Conservation (phyloP, 2,888 invertebrate species). For the Mellilla xanthometata region DNA sequence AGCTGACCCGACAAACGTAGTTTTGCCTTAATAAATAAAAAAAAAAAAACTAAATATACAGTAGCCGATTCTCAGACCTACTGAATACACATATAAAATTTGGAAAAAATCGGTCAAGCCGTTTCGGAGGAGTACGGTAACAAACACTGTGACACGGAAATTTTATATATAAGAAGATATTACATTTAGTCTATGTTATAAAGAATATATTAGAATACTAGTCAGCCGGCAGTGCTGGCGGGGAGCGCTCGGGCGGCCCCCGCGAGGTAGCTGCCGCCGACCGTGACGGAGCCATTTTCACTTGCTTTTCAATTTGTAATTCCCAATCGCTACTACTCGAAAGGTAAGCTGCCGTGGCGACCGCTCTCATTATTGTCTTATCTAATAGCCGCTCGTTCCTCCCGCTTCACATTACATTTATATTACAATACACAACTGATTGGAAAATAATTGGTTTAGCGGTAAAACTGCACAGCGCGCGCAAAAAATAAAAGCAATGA, state of each 20-base stretch:
- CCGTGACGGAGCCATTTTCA: constrained; percentile 57
- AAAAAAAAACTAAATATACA: too few relatives aligned
- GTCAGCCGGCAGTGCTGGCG: constrained; percentile 52
- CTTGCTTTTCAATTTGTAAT: constrained; percentile 55
- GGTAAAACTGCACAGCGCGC: neutral
- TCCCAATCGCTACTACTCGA: constrained; percentile 23
- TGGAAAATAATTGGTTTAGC: constrained; percentile 6
- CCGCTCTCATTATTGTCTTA: constrained; percentile 16
- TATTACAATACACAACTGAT: constrained; percentile 4
- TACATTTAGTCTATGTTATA: too few relatives aligned
- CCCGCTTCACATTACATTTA: neutral
- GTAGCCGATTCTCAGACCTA: too few relatives aligned
- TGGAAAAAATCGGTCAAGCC: too few relatives aligned
- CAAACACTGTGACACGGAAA: too few relatives aligned
- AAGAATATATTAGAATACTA: too few relatives aligned
- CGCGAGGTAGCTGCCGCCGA: too few relatives aligned
- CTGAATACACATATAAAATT: too few relatives aligned
- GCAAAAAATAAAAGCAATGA: neutral
- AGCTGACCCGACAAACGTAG: too few relatives aligned
- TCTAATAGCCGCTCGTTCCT: constrained; percentile 7
- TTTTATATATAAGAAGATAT: too few relatives aligned
- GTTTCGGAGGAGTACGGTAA: too few relatives aligned
- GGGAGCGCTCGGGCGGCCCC: constrained; percentile 48
- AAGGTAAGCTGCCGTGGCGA: constrained; percentile 25
- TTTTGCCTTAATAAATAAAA: too few relatives aligned